These are phyloP conservation scores for Dynastes grantii DNA, from an alignment of 2,888 invertebrate genomes.

Conservation along the genomic window DNA sequence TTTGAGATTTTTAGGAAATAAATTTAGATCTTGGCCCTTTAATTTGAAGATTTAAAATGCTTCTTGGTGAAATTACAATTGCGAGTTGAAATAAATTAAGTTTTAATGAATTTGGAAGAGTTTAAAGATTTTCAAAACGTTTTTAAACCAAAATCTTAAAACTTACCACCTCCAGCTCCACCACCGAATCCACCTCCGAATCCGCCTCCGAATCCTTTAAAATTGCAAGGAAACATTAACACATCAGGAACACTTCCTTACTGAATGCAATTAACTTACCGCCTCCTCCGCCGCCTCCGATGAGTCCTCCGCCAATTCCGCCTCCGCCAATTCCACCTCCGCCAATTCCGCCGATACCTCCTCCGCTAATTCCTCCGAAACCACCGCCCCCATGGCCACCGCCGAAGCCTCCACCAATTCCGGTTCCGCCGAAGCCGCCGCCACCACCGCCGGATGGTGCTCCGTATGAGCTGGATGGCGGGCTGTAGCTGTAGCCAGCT, in stretches of 20 bases:
- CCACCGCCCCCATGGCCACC: constrained; percentile 61
- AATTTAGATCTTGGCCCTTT: too few species aligned
- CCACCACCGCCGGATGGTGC: constrained; percentile 67
- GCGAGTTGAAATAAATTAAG: too few species aligned
- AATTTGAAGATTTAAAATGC: too few species aligned
- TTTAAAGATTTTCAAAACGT: constrained; percentile 62
- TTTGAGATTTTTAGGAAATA: too few species aligned
- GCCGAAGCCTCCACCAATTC: constrained; percentile 59
- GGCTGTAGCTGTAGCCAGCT: constrained; percentile 76
- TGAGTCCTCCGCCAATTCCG: constrained; percentile 55
- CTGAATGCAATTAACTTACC: constrained; percentile 2
- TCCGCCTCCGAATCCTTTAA: constrained; percentile 55
- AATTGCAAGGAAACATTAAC: not conserved
- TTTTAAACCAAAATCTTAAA: constrained; percentile 54
- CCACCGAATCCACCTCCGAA: constrained; percentile 59
- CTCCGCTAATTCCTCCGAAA: constrained; percentile 58
- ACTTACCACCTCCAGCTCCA: constrained; percentile 48
- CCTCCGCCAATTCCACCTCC: constrained; percentile 55
- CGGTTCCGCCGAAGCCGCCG: constrained; percentile 59
- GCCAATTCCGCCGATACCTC: constrained; percentile 50
- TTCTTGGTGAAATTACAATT: too few species aligned
- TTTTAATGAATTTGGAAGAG: not conserved
- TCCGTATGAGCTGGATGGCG: constrained; percentile 68
- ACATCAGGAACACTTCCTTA: not conserved
- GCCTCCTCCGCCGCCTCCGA: constrained; percentile 53